Percentiles rank a stretch among this genome's conserved stretches.
These are phyloP conservation scores for Achatina immaculata DNA, from an alignment of 1,140 invertebrate genomes.

Conservation along the genomic window DNA sequence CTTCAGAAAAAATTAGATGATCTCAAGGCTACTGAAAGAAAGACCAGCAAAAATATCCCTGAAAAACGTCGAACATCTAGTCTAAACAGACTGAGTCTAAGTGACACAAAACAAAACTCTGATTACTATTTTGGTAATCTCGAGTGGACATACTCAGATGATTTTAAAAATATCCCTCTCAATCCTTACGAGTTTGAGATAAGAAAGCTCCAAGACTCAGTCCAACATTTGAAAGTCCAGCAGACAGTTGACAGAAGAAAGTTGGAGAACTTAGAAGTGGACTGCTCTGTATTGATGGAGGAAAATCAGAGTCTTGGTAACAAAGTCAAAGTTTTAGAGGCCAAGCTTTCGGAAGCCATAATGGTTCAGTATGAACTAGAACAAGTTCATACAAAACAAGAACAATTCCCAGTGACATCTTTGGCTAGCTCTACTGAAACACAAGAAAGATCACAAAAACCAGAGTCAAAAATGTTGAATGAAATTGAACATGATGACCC, in stretches of 20 bases:
- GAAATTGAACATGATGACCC: conserved; percentile 64
- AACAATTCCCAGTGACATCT: conserved; percentile 51
- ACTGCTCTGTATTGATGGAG: conserved; percentile 78
- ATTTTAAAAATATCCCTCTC: conserved; percentile 61
- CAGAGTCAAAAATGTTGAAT: conserved; percentile 45
- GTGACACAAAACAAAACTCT: conserved; percentile 18
- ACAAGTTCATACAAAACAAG: conserved; percentile 82
- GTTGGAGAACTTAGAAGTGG: conserved; percentile 83
- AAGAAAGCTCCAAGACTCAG: conserved; percentile 77
- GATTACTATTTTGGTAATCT: conserved; percentile 56
- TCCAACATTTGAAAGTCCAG: conserved; percentile 79
- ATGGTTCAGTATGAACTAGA: conserved; percentile 88
- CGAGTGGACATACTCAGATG: conserved; percentile 57
- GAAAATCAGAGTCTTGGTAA: conserved; percentile 86
- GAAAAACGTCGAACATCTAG: conserved; percentile 62
- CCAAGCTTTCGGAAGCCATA: conserved; percentile 73
- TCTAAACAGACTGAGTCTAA: conserved; percentile 40
- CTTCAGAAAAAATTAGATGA: conserved; percentile 64
- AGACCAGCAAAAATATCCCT: conserved; percentile 53
- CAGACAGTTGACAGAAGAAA: conserved; percentile 81
- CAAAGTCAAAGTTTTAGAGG: conserved; percentile 78
- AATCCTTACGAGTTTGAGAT: conserved; percentile 76
- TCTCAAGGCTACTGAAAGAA: conserved; percentile 53
- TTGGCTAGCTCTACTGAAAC: conserved; percentile 42
- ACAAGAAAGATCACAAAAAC: conserved; percentile 47